These are phyloP conservation scores for Asobara japonica DNA, from an alignment of 1,140 invertebrate species.

Conservation along the genomic window DNA sequence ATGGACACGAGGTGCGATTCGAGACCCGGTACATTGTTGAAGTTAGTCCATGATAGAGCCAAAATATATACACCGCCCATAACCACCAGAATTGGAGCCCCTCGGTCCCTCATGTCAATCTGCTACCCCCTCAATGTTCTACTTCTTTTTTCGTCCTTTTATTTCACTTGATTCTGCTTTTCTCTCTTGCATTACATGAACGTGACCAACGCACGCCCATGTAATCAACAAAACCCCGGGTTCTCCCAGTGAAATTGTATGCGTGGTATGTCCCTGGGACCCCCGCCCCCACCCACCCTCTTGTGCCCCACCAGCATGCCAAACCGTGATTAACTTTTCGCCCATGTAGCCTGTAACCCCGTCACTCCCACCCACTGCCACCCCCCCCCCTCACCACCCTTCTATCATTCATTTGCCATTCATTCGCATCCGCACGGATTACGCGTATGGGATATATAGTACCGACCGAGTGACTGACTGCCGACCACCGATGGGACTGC, in stretches of 20 bases:
- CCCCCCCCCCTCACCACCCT: conserved; percentile 30
- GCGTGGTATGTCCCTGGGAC: conserved; percentile 1
- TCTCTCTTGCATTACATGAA: conserved; percentile 34
- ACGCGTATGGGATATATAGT: conserved; percentile 43
- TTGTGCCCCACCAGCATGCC: conserved; percentile 59
- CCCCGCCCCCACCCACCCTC: conserved; percentile 16
- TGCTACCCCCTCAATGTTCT: conserved; percentile 18
- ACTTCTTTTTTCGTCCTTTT: conserved; percentile 18
- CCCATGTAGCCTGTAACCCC: conserved; percentile 47
- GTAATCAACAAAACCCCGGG: conserved; percentile 62
- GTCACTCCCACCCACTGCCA: conserved; percentile 19
- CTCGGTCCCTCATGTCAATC: conserved; percentile 23
- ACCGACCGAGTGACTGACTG: conserved; percentile 41
- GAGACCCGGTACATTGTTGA: conserved; percentile 15
- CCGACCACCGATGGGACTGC: conserved; percentile 27
- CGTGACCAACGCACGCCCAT: conserved; percentile 57
- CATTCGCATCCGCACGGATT: conserved; percentile 65
- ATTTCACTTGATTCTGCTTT: conserved; percentile 29
- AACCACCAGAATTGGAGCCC: conserved; percentile 8
- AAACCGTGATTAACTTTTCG: conserved; percentile 69
- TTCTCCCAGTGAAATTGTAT: conserved; percentile 10
- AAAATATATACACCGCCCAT: conserved; percentile 22
- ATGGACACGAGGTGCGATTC: conserved; percentile 39
- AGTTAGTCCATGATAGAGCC: conserved; percentile 26
- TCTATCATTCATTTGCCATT: conserved; percentile 65